Evolutionary conservation across 2,797 vertebrate species (phyloP), one percentile per base, ranked within the genome.

Genomic region (Sphenodon punctatus): DNA sequence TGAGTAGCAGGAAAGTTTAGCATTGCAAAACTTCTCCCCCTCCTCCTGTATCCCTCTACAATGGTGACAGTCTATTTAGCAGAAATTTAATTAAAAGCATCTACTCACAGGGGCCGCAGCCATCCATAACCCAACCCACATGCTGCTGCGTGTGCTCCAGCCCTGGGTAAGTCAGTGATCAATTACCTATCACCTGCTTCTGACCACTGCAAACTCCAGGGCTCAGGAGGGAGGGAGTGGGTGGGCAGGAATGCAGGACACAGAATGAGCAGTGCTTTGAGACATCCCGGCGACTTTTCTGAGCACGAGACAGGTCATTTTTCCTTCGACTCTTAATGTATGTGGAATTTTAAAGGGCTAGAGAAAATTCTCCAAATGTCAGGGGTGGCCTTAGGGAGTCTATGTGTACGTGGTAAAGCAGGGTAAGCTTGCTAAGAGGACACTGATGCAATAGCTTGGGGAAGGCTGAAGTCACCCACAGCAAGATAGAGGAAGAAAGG

Each of bases 131-230:
- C 64, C 43, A 14, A 48, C 64, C 43, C 64, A 66, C 64, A 66
- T 36, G 64, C 42, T 48, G 34, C 65, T 0, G 0, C 0, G 7
- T 12, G 53, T 25, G 6, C 4, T 15, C 13, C 64, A 46, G 46
- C 43, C 64, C 30, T n/a, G 34, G 30, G 20, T 32, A 66, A 66
- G 43, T 32, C 43, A 11, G 32, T 48, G 64, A 66, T 46, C 46
- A 34, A 48, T 48, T 34, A 42, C 27, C 34, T 19, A 58, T 30
- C 17, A 55, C 64, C 46, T 34, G 17, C 43, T 36, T 48, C 46
- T 32, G 64, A 48, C 30, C 27, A 25, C 12, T 66, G 64, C 30
- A 48, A 60, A 25, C 45, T 7, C 10, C 13, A 34, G 48, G 30
- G 32, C 41, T 43, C 32, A 45, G 4, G 34, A 43, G 22, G 32